phyloP scores from a whole-genome alignment of 1,140 invertebrate genomes.

The Cardiocondyla obscurior region DNA sequence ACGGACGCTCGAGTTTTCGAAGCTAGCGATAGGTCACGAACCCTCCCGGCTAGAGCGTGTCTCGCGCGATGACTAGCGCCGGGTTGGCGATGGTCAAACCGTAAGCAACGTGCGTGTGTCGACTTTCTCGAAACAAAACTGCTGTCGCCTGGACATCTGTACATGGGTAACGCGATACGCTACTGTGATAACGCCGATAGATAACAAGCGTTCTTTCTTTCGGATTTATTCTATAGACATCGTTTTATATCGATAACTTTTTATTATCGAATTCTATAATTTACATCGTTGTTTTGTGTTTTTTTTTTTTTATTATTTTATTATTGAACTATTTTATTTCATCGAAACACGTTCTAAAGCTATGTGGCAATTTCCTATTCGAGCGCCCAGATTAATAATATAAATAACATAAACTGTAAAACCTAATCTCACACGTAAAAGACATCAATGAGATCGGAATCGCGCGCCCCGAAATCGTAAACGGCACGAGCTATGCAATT shows the following conservation, averaged over 20 bases:
- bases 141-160: neutral
- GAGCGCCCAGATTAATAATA: no score
- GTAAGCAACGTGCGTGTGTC: conserved; percentile 17
- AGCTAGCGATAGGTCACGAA: conserved; percentile 73
- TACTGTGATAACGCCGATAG: neutral
- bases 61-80: conserved; percentile 46
- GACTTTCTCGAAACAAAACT: conserved; percentile 37
- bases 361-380: no score
- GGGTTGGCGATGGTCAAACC: conserved; percentile 4
- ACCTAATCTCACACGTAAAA: conserved; percentile 34
- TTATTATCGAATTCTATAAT: neutral
- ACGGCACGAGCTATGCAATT: conserved; percentile 5
- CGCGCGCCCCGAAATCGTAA: conserved; percentile 15
- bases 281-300: neutral
- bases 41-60: conserved; percentile 60
- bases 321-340: no score
- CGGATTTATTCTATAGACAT: neutral
- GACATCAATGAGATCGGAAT: conserved; percentile 9
- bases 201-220: conserved; percentile 8
- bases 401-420: no score
- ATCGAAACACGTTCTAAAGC: no score
- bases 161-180: neutral
- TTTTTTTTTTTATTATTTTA: neutral
- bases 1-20: conserved; percentile 71
- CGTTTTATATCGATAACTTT: neutral